Evolutionary conservation across 2,888 invertebrate species (phyloP), one percentile per base, ranked within the genome.

Genomic region (Volucella zonaria): DNA sequence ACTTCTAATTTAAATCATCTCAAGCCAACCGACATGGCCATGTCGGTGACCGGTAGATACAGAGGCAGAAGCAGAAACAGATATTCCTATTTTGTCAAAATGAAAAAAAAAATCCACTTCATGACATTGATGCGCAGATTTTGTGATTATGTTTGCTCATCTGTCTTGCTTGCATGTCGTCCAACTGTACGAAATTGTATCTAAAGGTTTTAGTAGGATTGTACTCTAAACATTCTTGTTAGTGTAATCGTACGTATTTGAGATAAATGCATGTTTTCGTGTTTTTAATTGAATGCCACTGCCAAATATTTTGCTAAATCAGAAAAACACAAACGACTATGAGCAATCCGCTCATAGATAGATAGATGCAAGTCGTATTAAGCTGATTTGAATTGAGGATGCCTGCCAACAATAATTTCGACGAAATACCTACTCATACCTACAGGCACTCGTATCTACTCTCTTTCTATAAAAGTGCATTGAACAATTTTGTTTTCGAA

Each of bases 351-450:
- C 54, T 77, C 49, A 77, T 73, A 54, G 66, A 23, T 23, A 23
- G 18, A 23, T 23, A 23, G 18, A 23, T 23, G 2, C 18, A 23
- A 1, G 18, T 23, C 18, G 2, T 2, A 23, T 23, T 23, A 0
- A 23, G 18, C 18, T 23, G 18, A 71, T 49, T 31, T 31, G 31
- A 6, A 31, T 6, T 31, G 31, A 31, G 31, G 31, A 38, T 67
- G 67, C 49, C 15, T 82, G 82, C 82, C 82, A 82, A 82, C 38
- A 67, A 61, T 38, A 71, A 77, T 67, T 82, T 61, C 68, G 64
- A 31, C 54, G 54, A 9, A 54, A n/a, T 23, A 31, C n/a, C n/a
- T n/a, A n/a, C 56, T n/a, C 56, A 31, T 31, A 31, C 31, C 31
- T 31, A 31, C 31, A 31, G 31, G 31, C 31, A 31, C 31, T 47